Conservation (phyloP, 2,888 invertebrate genomes). For the Diaprepes abbreviatus region DNA sequence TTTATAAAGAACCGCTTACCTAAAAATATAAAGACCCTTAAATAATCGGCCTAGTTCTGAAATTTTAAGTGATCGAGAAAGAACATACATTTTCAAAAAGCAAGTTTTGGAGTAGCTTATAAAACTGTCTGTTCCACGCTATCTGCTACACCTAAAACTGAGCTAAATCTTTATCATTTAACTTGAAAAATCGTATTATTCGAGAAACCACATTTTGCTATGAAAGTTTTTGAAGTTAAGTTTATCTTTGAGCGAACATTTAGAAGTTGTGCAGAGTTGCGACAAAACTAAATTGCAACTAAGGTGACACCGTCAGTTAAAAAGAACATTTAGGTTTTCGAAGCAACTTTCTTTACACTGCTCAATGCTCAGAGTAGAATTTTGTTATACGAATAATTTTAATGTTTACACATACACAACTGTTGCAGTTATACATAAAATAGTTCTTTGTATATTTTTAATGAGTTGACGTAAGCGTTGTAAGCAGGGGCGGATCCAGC, state of each 20-base stretch:
- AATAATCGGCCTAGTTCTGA: too few species aligned
- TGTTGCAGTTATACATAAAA: too few species aligned
- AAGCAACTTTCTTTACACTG: conserved; percentile 22
- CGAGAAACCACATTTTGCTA: conserved; percentile 38
- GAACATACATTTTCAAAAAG: too few species aligned
- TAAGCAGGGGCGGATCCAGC: too few species aligned
- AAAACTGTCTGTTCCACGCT: conserved; percentile 15
- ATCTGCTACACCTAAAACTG: conserved; percentile 20
- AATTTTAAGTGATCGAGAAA: too few species aligned
- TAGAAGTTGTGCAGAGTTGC: conserved; percentile 33
- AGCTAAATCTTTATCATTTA: conserved; percentile 33
- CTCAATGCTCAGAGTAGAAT: neutral
- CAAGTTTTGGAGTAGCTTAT: conserved; percentile 9
- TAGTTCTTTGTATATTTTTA: too few species aligned
- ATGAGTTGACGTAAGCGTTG: too few species aligned
- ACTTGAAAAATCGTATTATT: conserved; percentile 39
- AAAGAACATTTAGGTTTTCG: conserved; percentile 35
- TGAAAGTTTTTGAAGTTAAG: conserved; percentile 32
- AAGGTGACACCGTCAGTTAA: conserved; percentile 41
- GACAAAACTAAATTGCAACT: conserved; percentile 31
- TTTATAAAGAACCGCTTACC: too few species aligned
- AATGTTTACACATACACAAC: too few species aligned
- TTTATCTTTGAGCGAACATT: conserved; percentile 38
- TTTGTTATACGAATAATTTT: neutral
- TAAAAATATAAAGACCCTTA: too few species aligned